Percentiles rank a stretch among this genome's conserved stretches.
Conservation (phyloP, 2,797 vertebrate species). For the Pipistrellus pygmaeus region DNA sequence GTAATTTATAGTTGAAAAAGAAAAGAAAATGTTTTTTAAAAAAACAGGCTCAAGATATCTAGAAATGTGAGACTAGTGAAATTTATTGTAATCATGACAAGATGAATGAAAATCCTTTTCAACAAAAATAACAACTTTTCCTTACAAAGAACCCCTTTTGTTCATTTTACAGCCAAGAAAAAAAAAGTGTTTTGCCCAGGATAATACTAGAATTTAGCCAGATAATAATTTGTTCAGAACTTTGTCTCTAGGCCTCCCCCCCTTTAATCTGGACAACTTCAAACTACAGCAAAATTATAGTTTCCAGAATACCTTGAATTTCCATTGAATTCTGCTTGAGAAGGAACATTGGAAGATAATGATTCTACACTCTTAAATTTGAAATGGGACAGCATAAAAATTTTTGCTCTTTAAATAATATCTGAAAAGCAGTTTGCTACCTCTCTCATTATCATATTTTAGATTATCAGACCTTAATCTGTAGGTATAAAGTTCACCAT, state of each 20-base stretch:
- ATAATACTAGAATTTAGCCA: neutral
- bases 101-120: constrained; percentile 41
- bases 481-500: neutral
- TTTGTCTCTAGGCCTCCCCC: neutral
- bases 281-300: constrained; percentile 53
- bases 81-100: neutral
- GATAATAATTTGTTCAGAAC: constrained; percentile 7
- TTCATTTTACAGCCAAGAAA: constrained; percentile 28
- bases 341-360: constrained; percentile 21
- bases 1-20: neutral
- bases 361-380: neutral
- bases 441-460: neutral
- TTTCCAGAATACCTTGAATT: constrained; percentile 46
- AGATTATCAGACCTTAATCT: neutral
- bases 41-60: neutral
- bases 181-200: constrained; percentile 3
- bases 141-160: neutral
- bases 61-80: constrained; percentile 38
- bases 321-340: constrained; percentile 22
- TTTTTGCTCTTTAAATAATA: neutral
- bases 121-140: constrained; percentile 36
- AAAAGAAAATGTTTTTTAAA: neutral
- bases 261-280: constrained; percentile 8
- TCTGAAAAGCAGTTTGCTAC: neutral
- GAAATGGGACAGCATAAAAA: neutral